These are phyloP conservation scores for Eupithecia abbreviata DNA, from an alignment of 2,888 invertebrate species.

Conservation along the genomic window DNA sequence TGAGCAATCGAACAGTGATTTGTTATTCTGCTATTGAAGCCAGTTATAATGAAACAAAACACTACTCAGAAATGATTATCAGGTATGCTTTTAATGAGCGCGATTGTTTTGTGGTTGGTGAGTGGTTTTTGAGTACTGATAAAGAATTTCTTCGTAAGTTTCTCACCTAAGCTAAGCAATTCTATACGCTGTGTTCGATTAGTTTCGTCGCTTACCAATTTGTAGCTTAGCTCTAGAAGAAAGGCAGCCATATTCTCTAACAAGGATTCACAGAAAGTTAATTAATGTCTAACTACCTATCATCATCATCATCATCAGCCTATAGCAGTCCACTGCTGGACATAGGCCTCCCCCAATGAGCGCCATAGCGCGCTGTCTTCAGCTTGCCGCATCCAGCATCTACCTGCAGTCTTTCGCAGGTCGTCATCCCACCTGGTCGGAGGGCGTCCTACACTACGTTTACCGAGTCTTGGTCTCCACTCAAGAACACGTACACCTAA, in stretches of 20 bases:
- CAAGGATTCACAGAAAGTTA: conserved; percentile 26
- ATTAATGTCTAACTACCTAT: background rate
- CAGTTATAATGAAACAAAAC: background rate
- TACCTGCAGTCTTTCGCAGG: too few species aligned
- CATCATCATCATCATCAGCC: too few species aligned
- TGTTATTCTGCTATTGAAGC: background rate
- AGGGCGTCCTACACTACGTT: too few species aligned
- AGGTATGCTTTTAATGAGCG: background rate
- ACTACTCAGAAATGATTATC: background rate
- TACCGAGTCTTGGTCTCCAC: too few species aligned
- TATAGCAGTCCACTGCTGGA: too few species aligned
- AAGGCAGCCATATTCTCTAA: background rate
- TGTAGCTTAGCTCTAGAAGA: background rate
- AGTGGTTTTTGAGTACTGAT: background rate
- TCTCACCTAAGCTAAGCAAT: background rate
- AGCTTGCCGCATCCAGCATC: too few species aligned
- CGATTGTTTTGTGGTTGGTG: background rate
- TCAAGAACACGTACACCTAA: too few species aligned
- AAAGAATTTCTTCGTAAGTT: background rate
- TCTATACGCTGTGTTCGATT: background rate
- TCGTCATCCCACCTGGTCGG: too few species aligned
- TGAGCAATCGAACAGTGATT: background rate
- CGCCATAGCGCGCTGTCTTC: too few species aligned
- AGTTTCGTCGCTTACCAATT: background rate
- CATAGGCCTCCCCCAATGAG: too few species aligned